A percentile compares a stretch with the other conserved stretches of the same genome.
Conservation (phyloP, 1,140 invertebrate species). For the Agrypnia vestita region DNA sequence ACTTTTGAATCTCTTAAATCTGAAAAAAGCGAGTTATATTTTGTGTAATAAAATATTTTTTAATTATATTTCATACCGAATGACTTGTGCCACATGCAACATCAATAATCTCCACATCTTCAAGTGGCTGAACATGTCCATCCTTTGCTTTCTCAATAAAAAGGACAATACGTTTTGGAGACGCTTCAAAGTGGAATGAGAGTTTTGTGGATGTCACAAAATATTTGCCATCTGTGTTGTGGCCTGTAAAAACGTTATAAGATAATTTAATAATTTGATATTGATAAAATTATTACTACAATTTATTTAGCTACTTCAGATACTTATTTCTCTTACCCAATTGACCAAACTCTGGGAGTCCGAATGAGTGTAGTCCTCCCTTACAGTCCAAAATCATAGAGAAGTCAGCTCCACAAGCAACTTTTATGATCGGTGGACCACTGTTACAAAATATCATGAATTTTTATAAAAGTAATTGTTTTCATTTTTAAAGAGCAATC, state of each 20-base stretch:
- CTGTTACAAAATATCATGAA: constrained; percentile 62
- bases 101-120: constrained; percentile 90
- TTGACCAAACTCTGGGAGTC: constrained; percentile 93
- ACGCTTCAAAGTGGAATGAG: constrained; percentile 87
- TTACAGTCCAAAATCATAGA: constrained; percentile 92
- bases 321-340: constrained; percentile 73
- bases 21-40: too few relatives aligned
- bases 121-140: constrained; percentile 86
- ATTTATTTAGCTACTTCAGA: not conserved
- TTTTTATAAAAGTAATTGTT: not conserved
- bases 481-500: too few relatives aligned
- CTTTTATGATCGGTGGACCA: constrained; percentile 87
- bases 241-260: constrained; percentile 74
- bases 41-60: not conserved
- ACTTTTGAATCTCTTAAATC: too few relatives aligned
- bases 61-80: constrained; percentile 74
- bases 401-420: constrained; percentile 94
- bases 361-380: constrained; percentile 92
- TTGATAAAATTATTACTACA: constrained; percentile 11
- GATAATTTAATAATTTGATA: not conserved
- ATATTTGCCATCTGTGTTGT: constrained; percentile 95
- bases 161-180: constrained; percentile 87
- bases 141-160: constrained; percentile 93
- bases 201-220: constrained; percentile 92
- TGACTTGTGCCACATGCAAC: constrained; percentile 94